Conservation (phyloP, 2,113 vertebrate genomes). For the Romanogobio albipinnatus region DNA sequence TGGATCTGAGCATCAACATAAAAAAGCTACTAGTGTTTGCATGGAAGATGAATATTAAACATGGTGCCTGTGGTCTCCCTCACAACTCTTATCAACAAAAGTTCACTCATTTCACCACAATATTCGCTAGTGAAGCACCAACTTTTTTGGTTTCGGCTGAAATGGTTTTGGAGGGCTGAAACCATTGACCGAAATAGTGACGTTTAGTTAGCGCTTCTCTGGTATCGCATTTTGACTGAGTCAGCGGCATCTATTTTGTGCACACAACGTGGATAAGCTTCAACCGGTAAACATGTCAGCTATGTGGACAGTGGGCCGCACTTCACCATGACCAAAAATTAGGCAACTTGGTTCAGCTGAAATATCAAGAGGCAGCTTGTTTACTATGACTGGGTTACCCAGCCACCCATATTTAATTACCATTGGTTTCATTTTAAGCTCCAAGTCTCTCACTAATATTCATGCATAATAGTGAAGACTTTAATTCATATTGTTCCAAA, state of each 20-base stretch:
- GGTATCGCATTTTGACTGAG: too few relatives aligned
- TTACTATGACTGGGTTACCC: not conserved
- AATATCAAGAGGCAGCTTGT: not conserved
- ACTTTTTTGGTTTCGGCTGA: not conserved
- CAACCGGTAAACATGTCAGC: not conserved
- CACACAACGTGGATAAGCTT: not conserved
- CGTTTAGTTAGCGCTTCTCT: too few relatives aligned
- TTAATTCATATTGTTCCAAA: conserved; percentile 27
- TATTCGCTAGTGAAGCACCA: not conserved
- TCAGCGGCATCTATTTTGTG: too few relatives aligned
- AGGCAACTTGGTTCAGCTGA: not conserved
- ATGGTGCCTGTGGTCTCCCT: conserved; percentile 29
- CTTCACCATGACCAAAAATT: not conserved
- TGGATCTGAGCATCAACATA: conserved; percentile 35
- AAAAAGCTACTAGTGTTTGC: conserved; percentile 52
- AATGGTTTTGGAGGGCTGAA: not conserved
- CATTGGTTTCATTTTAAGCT: not conserved
- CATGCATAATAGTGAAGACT: not conserved
- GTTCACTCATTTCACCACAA: not conserved
- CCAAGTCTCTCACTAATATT: not conserved
- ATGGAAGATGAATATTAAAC: conserved; percentile 39
- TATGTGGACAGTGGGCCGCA: not conserved
- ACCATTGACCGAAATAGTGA: not conserved
- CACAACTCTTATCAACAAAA: conserved; percentile 8
- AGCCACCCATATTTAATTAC: not conserved